Evolutionary conservation across 30 jellyfish, hydroid and myxozoan species (phyloP), one percentile per base, ranked within the genome.

Genomic region (Aurelia aurita): DNA sequence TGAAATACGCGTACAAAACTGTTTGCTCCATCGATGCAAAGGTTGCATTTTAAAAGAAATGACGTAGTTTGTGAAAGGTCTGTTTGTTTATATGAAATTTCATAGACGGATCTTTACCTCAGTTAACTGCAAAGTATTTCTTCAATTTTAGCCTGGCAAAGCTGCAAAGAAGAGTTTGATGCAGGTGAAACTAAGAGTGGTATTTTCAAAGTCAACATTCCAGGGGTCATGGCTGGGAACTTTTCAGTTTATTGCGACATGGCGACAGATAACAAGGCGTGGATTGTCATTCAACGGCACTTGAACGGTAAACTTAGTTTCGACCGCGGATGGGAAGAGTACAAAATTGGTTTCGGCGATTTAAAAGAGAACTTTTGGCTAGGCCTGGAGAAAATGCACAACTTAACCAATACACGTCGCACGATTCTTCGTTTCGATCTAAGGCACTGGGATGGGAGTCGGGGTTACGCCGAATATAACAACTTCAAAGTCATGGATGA

Each of bases 281-380:
- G 89, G 89, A 60, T 63, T 23, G 80, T 78, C 65, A 20, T 78
- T n/a, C 89, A 78, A 78, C 74, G 80, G 18, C 79, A 79, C 1
- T 34, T 32, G 21, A 59, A 59, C 76, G 57, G 53, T 46, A 18
- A 64, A 2, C 71, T 59, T 7, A 59, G 32, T 44, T 78, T 78
- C 65, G 27, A 55, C 25, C 64, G 80, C 23, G 51, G 29, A 21
- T 60, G 77, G 80, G 18, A 61, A 26, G 89, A 44, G 8, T 78
- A 78, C 64, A 68, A 78, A 47, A 4, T 16, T 68, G 76, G 89
- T 5, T 78, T 78, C 20, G 89, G 89, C 20, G 44, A 78, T 25
- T 28, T 78, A 28, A 18, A 78, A 21, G 89, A 80, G 61, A 61
- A 78, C 58, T 78, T 78, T 69, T 78, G 89, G 89, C 58, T 78